A percentile compares a stretch with the other conserved stretches of the same genome.
Conservation (phyloP, 2,797 vertebrate species). For the Podarcis siculus region DNA sequence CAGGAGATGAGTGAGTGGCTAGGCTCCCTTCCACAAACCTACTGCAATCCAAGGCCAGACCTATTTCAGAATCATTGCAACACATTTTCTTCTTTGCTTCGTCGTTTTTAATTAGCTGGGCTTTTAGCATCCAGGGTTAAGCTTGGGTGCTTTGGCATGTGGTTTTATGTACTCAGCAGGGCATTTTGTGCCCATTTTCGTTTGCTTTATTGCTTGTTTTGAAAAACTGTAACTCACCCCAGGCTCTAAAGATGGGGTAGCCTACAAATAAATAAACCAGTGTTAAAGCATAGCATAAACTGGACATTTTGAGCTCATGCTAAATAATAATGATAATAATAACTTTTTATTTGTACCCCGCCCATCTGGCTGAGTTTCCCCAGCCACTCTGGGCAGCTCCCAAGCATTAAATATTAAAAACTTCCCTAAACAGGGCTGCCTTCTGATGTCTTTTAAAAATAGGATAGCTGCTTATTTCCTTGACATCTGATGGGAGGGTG, state of each 20-base stretch:
- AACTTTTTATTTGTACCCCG: no score
- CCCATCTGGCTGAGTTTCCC: no score
- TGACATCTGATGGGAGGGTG: no score
- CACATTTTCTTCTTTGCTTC: no score
- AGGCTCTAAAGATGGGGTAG: constrained; percentile 11
- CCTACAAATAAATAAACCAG: constrained; percentile 27
- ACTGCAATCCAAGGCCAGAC: no score
- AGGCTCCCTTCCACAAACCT: background rate
- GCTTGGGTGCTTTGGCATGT: background rate
- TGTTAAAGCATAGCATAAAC: constrained; percentile 9
- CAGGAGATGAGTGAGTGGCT: background rate
- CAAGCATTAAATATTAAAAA: no score
- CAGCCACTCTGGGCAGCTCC: no score
- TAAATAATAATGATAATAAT: background rate
- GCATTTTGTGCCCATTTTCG: background rate
- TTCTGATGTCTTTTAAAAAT: no score
- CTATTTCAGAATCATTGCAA: background rate
- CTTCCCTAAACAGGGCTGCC: no score
- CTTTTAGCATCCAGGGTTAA: background rate
- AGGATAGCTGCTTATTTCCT: no score
- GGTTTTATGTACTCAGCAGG: background rate
- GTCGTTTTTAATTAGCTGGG: background rate
- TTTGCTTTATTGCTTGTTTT: background rate
- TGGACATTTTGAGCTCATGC: background rate
- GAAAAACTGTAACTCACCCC: constrained; percentile 25